Evolutionary conservation across 2,113 vertebrate genomes (phyloP).

Genomic region (Zapornia atra): DNA sequence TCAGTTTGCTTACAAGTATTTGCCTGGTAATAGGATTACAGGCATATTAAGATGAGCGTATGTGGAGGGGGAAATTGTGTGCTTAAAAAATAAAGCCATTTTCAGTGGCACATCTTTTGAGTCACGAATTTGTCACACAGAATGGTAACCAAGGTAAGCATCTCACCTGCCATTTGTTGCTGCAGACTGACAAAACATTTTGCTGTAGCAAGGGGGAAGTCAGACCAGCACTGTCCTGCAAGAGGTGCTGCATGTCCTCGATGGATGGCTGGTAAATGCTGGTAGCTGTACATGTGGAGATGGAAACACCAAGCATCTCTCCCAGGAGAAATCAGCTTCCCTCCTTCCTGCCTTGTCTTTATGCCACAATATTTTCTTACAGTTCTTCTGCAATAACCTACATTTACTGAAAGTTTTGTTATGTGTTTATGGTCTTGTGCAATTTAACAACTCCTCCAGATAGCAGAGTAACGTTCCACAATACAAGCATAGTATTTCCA

Average conservation of each 20-base stretch:
- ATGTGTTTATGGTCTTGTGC: neutral
- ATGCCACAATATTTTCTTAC: neutral
- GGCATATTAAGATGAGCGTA: neutral
- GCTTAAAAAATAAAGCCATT: neutral
- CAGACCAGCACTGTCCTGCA: neutral
- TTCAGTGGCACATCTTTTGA: neutral
- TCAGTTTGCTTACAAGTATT: slow-evolving; percentile 6
- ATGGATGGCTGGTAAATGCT: neutral
- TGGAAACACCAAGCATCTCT: neutral
- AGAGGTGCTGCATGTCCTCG: fast-evolving
- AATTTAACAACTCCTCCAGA: neutral
- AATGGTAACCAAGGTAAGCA: neutral
- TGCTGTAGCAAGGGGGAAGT: neutral
- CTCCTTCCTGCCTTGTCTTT: neutral
- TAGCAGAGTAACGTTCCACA: neutral
- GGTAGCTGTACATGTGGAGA: neutral
- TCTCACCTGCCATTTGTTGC: neutral
- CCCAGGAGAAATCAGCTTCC: neutral
- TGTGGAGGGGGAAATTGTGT: neutral
- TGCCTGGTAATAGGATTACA: slow-evolving; percentile 27
- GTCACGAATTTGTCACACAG: neutral
- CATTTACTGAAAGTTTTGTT: slow-evolving; percentile 10
- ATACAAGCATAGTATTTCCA: neutral
- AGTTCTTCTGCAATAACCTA: neutral
- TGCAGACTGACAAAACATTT: neutral